Evolutionary conservation across 2,797 vertebrate genomes (phyloP), one percentile per base, ranked within the genome.

Genomic region (Spinus pinus): DNA sequence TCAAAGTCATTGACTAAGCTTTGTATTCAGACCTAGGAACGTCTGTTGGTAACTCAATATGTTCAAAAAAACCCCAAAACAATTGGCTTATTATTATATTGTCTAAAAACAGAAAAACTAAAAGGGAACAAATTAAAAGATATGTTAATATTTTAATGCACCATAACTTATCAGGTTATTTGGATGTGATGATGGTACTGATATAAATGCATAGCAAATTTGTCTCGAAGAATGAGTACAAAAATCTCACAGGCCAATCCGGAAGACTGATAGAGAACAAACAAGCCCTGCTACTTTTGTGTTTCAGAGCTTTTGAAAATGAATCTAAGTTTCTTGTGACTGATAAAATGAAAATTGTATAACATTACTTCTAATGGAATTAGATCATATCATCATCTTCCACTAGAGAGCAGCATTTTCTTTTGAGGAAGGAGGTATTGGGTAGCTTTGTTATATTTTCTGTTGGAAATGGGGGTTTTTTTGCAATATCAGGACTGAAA

Each of bases 341-440:
- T 56, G 42, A 41, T 60, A 75, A 77, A 79, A 78, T 3, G 3
- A 67, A 23, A 53, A 12, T 16, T 44, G 57, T 47, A 10, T 21
- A 88, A 16, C 28, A 16, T 62, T 57, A 6, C 9, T 44, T 73
- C 8, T 14, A 21, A 60, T 25, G 16, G 35, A 54, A 66, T 60
- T 20, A 37, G 33, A 28, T 67, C 25, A 12, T 53, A 31, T 31
- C 1, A 6, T 49, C 4, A 12, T 77, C 31, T 77, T 80, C 95
- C 93, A 93, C 93, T 93, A 95, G 91, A 75, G 93, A 86, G 93
- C 96, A 96, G 90, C 14, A 1, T 71, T 87, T 80, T 91, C 27
- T 71, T 93, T 54, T 61, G 7, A n/a, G n/a, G 88, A 46, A n/a
- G 56, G 4, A 46, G 1, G 0, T 9, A 7, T 41, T 24, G 4